These are phyloP conservation scores for Rafetus swinhoei DNA, from an alignment of 2,113 vertebrate genomes.

Conservation along the genomic window DNA sequence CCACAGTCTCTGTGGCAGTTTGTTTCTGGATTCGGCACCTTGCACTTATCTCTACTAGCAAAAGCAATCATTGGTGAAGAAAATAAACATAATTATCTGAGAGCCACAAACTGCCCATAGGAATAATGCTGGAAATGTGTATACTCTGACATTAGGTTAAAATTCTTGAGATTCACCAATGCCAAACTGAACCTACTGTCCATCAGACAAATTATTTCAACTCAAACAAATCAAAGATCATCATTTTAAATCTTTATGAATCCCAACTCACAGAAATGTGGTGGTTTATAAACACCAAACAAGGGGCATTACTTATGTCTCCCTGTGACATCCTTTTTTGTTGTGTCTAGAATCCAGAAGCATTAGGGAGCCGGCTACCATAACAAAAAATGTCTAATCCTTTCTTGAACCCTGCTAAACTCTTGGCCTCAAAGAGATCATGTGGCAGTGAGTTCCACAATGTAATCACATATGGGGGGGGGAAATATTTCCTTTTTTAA, in stretches of 20 bases:
- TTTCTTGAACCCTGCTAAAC: neutral
- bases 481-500: neutral
- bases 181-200: accelerated
- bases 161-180: accelerated
- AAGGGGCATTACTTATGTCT: neutral
- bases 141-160: neutral
- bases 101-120: neutral
- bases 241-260: neutral
- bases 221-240: neutral
- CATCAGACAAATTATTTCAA: neutral
- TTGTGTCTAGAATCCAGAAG: neutral
- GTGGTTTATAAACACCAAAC: neutral
- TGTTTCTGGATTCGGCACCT: constrained; percentile 31
- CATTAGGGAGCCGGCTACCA: neutral
- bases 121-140: neutral
- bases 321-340: neutral
- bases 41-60: neutral
- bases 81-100: neutral
- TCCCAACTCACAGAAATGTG: neutral
- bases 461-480: neutral
- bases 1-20: neutral
- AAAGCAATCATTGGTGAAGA: neutral
- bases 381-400: neutral
- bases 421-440: neutral
- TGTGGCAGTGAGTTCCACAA: neutral